phyloP scores from a whole-genome alignment of 2,888 invertebrate genomes.

The Athripsodes cinereus region DNA sequence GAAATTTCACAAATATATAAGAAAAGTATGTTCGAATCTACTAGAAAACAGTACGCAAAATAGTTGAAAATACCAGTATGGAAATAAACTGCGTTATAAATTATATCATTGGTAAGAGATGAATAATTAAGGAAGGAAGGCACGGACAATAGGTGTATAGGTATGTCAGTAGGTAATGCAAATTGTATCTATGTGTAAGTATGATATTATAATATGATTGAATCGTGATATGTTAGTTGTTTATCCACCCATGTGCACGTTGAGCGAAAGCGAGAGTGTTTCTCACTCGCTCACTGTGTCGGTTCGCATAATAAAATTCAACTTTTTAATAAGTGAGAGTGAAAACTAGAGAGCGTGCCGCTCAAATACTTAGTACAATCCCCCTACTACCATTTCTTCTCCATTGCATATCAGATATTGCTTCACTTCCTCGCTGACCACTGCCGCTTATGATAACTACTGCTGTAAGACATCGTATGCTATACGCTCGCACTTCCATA shows the following conservation, averaged over 20 bases:
- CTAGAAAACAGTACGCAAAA: too few species aligned
- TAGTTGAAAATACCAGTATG: too few species aligned
- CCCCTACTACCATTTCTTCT: constrained; percentile 26
- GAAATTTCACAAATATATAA: too few species aligned
- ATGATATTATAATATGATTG: too few species aligned
- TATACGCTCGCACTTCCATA: background rate
- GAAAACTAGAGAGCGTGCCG: constrained; percentile 29
- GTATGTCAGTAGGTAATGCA: too few species aligned
- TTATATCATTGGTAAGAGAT: too few species aligned
- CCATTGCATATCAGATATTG: constrained; percentile 5
- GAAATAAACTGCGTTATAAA: too few species aligned
- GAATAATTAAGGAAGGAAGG: too few species aligned
- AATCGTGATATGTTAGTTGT: background rate
- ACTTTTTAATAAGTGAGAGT: constrained; percentile 25
- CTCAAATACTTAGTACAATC: constrained; percentile 18
- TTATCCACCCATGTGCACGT: constrained; percentile 13
- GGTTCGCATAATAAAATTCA: constrained; percentile 24
- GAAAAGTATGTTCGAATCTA: too few species aligned
- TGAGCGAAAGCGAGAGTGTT: constrained; percentile 44
- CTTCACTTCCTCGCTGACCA: background rate
- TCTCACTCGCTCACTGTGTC: constrained; percentile 37
- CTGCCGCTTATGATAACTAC: background rate
- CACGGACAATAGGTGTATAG: too few species aligned
- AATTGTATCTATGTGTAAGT: too few species aligned
- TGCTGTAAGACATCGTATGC: background rate